A percentile compares a stretch with the other conserved stretches of the same genome.
Evolutionary conservation across 2,113 vertebrate genomes (phyloP).

Genomic region (Elephantulus edwardii): DNA sequence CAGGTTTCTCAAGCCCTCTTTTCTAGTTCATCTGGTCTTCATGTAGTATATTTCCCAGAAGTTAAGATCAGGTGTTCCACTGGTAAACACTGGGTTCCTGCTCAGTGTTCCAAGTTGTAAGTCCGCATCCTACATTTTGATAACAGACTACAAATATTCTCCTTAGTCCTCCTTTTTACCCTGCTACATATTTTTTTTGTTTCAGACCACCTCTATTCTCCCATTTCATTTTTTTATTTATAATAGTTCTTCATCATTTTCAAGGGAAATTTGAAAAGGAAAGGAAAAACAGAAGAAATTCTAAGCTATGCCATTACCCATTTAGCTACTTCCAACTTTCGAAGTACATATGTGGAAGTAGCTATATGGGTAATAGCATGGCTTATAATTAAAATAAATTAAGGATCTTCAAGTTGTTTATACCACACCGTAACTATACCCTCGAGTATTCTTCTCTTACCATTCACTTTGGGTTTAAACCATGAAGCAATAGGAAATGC

Average conservation of each 20-base stretch:
- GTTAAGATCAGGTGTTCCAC: too few species aligned
- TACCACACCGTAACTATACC: background rate
- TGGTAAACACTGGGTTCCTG: background rate
- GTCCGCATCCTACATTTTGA: background rate
- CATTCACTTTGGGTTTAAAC: background rate
- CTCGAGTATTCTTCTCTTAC: background rate
- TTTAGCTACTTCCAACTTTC: background rate
- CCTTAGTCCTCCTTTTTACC: background rate
- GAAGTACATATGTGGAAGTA: background rate
- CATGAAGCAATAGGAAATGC: background rate
- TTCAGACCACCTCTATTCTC: background rate
- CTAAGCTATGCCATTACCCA: background rate
- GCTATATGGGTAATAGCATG: too few species aligned
- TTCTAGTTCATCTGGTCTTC: background rate
- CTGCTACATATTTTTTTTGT: background rate
- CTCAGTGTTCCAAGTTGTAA: background rate
- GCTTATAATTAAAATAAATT: too few species aligned
- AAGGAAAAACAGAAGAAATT: slow-evolving; percentile 23
- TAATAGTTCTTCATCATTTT: background rate
- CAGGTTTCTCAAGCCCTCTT: background rate
- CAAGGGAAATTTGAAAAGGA: slow-evolving; percentile 4
- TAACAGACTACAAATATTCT: background rate
- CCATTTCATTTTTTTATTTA: background rate
- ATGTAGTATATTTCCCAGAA: background rate
- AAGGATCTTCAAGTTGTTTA: background rate